phyloP scores from a whole-genome alignment of 2,113 vertebrate species.

The Coptodon rendalli region DNA sequence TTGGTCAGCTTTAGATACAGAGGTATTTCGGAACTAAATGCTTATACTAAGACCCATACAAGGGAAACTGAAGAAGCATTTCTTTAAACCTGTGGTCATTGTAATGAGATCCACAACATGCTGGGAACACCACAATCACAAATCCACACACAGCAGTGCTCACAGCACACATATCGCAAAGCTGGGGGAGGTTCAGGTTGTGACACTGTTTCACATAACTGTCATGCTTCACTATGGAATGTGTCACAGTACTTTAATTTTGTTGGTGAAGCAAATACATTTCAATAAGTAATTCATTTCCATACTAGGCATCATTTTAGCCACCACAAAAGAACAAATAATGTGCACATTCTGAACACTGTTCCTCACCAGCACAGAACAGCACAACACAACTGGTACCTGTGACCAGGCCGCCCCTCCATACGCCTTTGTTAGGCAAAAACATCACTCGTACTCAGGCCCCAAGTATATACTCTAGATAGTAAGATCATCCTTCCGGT shows the following conservation, averaged over 20 bases:
- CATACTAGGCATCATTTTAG: neutral
- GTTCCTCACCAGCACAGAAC: neutral
- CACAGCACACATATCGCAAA: neutral
- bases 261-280: neutral
- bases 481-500: neutral
- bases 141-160: neutral
- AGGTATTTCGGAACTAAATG: neutral
- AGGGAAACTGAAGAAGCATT: neutral
- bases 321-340: neutral
- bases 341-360: neutral
- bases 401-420: neutral
- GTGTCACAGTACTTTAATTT: neutral
- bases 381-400: conserved; percentile 4
- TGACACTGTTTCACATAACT: neutral
- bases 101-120: neutral
- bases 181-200: neutral
- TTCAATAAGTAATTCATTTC: neutral
- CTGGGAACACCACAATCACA: neutral
- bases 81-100: neutral
- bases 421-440: neutral
- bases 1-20: neutral
- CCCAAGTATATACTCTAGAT: neutral
- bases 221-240: neutral
- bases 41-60: neutral
- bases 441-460: neutral